phyloP scores from a whole-genome alignment of 1,140 invertebrate species.

The Philotrypesis tridentata region DNA sequence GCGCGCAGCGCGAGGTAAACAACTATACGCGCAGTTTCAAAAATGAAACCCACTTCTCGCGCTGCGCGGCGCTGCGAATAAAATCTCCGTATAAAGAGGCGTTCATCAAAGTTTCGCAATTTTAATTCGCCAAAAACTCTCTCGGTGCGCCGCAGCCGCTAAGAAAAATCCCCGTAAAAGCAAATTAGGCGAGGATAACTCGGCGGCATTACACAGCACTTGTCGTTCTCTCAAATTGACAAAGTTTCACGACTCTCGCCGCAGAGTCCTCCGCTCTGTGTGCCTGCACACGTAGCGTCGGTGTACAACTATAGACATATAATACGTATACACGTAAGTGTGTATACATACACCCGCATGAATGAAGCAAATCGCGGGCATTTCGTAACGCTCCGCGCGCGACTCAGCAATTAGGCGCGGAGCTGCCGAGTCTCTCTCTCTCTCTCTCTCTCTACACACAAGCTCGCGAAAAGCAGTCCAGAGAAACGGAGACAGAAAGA shows the following conservation, averaged over 20 bases:
- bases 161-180: background rate
- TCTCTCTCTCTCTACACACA: too few species aligned
- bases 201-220: constrained; percentile 21
- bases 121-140: background rate
- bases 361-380: constrained; percentile 32
- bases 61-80: too few species aligned
- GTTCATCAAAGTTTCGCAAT: background rate
- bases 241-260: background rate
- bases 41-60: too few species aligned
- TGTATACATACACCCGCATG: background rate
- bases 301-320: too few species aligned
- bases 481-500: background rate
- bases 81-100: background rate
- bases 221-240: constrained; percentile 34
- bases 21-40: too few species aligned
- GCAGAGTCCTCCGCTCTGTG: background rate
- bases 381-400: constrained; percentile 33
- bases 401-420: constrained; percentile 38
- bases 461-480: background rate
- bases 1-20: too few species aligned
- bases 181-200: background rate
- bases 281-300: background rate
- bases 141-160: too few species aligned
- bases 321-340: background rate
- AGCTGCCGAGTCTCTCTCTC: background rate